A percentile compares a stretch with the other conserved stretches of the same genome.
phyloP scores from a whole-genome alignment of 1,140 invertebrate genomes.

The Coelopa frigida region DNA sequence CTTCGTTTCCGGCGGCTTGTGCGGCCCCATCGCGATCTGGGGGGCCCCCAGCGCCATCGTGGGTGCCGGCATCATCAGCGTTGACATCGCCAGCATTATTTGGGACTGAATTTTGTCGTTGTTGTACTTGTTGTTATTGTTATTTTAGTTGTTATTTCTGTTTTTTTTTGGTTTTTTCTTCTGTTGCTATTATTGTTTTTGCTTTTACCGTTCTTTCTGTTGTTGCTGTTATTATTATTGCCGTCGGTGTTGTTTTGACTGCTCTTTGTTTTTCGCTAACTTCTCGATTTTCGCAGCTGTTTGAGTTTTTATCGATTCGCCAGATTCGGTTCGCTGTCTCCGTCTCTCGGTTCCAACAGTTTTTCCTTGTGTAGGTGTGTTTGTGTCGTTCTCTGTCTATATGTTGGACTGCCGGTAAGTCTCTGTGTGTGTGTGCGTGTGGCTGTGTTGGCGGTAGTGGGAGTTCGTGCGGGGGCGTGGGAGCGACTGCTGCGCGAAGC shows the following conservation, averaged over 20 bases:
- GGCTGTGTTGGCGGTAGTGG: no score
- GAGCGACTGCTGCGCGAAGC: no score
- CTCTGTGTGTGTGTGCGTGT: no score
- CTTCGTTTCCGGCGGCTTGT: conserved; percentile 45
- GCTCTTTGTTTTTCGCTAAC: conserved; percentile 5
- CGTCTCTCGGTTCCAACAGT: neutral
- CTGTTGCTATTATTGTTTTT: neutral
- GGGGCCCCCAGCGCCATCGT: conserved; percentile 42
- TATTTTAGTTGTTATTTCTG: neutral
- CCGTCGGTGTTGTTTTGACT: neutral
- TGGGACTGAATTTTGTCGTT: conserved; percentile 37
- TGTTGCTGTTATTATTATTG: neutral
- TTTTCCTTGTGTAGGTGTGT: no score
- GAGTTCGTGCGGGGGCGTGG: no score
- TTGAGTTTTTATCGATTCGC: no score
- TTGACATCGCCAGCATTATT: conserved; percentile 46
- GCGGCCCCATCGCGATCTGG: conserved; percentile 43
- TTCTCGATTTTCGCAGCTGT: no score
- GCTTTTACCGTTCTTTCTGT: neutral
- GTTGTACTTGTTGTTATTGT: no score
- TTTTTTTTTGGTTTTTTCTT: neutral
- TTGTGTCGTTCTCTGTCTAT: no score
- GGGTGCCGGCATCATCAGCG: conserved; percentile 44
- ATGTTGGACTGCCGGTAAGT: no score
- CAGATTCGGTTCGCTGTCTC: neutral